phyloP scores from a whole-genome alignment of 2,888 invertebrate species.

The Cephus rjabovi region DNA sequence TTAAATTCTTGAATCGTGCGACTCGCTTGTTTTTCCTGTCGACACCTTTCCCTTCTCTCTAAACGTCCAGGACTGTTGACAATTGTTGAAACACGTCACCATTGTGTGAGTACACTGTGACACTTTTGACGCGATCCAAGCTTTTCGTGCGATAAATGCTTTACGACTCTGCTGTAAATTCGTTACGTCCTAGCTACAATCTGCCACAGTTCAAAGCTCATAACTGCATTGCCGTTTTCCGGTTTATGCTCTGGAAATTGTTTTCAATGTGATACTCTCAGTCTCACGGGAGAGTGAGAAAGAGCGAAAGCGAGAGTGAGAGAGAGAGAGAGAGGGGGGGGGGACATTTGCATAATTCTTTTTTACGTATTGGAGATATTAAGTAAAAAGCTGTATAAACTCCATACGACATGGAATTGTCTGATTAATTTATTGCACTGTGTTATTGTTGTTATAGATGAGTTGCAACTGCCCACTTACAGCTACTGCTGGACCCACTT shows the following conservation, averaged over 20 bases:
- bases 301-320: too few species aligned
- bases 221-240: not conserved
- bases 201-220: not conserved
- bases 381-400: not conserved
- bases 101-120: not conserved
- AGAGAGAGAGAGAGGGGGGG: too few species aligned
- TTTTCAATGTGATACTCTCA: not conserved
- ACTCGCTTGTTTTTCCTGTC: not conserved
- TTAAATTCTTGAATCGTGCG: not conserved
- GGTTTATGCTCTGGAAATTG: not conserved
- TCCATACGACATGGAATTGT: not conserved
- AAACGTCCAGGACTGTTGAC: not conserved
- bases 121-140: not conserved
- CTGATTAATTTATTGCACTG: not conserved
- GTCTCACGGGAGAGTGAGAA: not conserved
- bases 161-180: not conserved
- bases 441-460: constrained; percentile 46
- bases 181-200: not conserved
- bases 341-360: not conserved
- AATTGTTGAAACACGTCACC: not conserved
- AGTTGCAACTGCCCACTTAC: constrained; percentile 84
- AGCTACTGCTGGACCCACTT: constrained; percentile 82
- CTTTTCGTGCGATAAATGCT: not conserved
- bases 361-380: not conserved
- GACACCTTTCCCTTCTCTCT: not conserved